Percentiles rank a stretch among this genome's conserved stretches.
Conservation (phyloP, 2,888 invertebrate species). For the Caenorhabditis angaria region DNA sequence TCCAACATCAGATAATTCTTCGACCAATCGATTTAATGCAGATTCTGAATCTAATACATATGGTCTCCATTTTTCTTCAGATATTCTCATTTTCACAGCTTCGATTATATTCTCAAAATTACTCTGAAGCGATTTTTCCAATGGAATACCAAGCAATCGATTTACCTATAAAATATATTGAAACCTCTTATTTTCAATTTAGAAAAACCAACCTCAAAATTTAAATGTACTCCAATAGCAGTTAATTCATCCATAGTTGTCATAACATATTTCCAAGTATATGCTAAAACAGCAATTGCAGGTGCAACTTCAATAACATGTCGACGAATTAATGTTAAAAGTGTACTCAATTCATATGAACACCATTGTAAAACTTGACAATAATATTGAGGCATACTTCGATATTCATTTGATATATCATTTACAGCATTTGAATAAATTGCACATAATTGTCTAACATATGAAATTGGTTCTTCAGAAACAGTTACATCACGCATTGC, state of each 20-base stretch:
- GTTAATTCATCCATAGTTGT: slow-evolving; percentile 62
- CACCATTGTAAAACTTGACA: slow-evolving; percentile 65
- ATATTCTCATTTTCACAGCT: slow-evolving; percentile 80
- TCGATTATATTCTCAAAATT: slow-evolving; percentile 85
- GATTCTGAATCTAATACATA: slow-evolving; percentile 82
- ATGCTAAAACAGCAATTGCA: slow-evolving; percentile 63
- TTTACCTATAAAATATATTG: slow-evolving; percentile 76
- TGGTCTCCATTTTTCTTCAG: slow-evolving; percentile 88
- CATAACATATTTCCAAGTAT: slow-evolving; percentile 68
- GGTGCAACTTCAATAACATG: slow-evolving; percentile 71
- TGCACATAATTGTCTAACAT: slow-evolving; percentile 61
- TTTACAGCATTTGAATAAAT: slow-evolving; percentile 59
- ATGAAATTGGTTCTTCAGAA: slow-evolving; percentile 62
- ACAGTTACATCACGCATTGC: slow-evolving; percentile 57
- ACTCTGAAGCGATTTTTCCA: slow-evolving; percentile 82
- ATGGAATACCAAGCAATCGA: slow-evolving; percentile 82
- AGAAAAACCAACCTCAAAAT: slow-evolving; percentile 79
- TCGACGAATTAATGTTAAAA: slow-evolving; percentile 63
- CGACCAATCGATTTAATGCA: slow-evolving; percentile 77
- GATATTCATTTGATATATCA: slow-evolving; percentile 63
- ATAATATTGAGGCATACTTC: slow-evolving; percentile 54
- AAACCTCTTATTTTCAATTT: neutral
- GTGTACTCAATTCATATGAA: slow-evolving; percentile 65
- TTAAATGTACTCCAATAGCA: slow-evolving; percentile 84
- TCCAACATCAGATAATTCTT: slow-evolving; percentile 71